Percentiles rank a stretch among this genome's conserved stretches.
Conservation (phyloP, 2,797 vertebrate genomes). For the Sarcoramphus papa region DNA sequence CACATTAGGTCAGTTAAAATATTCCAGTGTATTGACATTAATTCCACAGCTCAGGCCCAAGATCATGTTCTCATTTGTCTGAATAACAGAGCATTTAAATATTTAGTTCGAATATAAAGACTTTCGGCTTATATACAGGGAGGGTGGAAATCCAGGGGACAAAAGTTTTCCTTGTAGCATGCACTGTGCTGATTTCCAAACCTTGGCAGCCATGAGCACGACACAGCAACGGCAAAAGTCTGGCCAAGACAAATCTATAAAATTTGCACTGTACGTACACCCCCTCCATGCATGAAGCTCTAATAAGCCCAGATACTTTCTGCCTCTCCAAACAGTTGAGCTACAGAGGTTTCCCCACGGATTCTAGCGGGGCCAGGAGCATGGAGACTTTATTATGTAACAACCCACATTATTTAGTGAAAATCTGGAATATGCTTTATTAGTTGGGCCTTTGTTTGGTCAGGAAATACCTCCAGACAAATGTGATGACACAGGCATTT, state of each 20-base stretch:
- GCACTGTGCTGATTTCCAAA: neutral
- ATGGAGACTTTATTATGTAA: constrained; percentile 51
- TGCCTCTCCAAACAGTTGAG: neutral
- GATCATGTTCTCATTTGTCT: constrained; percentile 55
- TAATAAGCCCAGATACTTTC: constrained; percentile 38
- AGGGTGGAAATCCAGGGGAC: neutral
- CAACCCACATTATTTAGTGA: constrained; percentile 38
- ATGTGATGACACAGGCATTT: constrained; percentile 66
- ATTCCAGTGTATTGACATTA: constrained; percentile 48
- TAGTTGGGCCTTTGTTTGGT: constrained; percentile 44
- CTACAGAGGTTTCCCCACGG: constrained; percentile 14
- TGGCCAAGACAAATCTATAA: constrained; percentile 64
- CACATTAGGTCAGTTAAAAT: constrained; percentile 58
- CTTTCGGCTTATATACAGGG: neutral
- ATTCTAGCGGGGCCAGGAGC: neutral
- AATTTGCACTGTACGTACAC: neutral
- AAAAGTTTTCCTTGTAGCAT: constrained; percentile 37
- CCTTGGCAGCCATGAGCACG: neutral
- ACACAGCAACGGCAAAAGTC: neutral
- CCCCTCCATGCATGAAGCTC: neutral
- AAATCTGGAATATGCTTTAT: constrained; percentile 40
- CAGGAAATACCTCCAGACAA: constrained; percentile 63
- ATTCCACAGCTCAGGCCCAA: constrained; percentile 41
- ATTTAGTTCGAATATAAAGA: constrained; percentile 49
- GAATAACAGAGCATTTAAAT: constrained; percentile 48